A percentile compares a stretch with the other conserved stretches of the same genome.
These are phyloP conservation scores for Acanthosepion lycidas DNA, from an alignment of 2,888 invertebrate genomes.

Conservation along the genomic window DNA sequence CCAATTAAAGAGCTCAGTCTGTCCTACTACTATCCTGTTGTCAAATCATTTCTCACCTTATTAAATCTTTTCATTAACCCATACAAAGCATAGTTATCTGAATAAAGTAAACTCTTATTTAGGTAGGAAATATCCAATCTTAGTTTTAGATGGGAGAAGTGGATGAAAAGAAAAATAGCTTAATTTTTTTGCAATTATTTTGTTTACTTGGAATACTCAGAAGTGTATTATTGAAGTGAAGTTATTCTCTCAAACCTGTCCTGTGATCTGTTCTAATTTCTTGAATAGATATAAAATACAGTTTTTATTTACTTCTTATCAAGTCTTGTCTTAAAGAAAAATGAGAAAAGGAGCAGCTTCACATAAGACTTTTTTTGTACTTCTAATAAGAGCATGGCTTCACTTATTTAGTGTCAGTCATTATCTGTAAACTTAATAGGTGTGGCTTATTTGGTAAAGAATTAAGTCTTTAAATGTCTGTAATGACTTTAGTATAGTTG, in stretches of 20 bases:
- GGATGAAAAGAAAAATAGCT: neutral
- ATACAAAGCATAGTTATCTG: neutral
- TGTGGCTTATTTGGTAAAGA: constrained; percentile 7
- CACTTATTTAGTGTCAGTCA: neutral
- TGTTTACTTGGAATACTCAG: neutral
- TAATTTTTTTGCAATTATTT: neutral
- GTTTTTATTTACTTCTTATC: neutral
- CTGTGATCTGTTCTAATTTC: neutral
- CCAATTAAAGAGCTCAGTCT: too few relatives aligned
- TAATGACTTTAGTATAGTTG: neutral
- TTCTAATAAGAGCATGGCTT: too few relatives aligned
- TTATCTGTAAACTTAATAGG: neutral
- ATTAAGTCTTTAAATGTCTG: constrained; percentile 33
- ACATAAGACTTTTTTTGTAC: too few relatives aligned
- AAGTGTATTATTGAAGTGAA: neutral
- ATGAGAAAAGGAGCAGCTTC: neutral
- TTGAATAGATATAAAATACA: neutral
- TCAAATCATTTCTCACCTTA: neutral
- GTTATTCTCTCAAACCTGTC: neutral
- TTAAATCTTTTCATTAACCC: neutral
- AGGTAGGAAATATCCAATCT: neutral
- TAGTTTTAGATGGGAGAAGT: neutral
- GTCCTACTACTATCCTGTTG: too few relatives aligned
- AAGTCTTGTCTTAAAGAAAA: neutral
- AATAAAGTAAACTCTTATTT: neutral